These are phyloP conservation scores for Mesoligia furuncula DNA, from an alignment of 2,888 invertebrate species.

Conservation along the genomic window DNA sequence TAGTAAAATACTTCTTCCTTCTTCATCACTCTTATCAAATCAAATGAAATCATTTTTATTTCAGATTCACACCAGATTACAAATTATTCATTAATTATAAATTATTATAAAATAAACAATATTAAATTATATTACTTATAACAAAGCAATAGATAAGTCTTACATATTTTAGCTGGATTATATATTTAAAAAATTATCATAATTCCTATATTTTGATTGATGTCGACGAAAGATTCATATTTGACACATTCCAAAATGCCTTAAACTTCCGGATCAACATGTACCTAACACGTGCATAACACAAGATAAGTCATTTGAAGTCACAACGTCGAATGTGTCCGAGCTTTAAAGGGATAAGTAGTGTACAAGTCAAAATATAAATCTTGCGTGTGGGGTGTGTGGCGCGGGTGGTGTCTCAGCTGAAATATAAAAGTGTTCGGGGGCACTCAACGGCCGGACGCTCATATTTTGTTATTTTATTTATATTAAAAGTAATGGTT, in stretches of 20 bases:
- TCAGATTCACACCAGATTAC: neutral
- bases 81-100: neutral
- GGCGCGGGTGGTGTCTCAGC: conserved; percentile 73
- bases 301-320: conserved; percentile 42
- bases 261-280: neutral
- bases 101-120: neutral
- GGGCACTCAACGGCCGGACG: conserved; percentile 90
- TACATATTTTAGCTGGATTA: neutral
- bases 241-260: neutral
- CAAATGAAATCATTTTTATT: neutral
- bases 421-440: conserved; percentile 89
- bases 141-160: neutral
- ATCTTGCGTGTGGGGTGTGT: conserved; percentile 68
- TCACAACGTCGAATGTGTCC: conserved; percentile 56
- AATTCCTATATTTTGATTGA: neutral
- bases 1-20: neutral
- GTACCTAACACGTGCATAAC: neutral
- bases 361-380: conserved; percentile 76
- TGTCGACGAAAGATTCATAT: neutral
- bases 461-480: conserved; percentile 91
- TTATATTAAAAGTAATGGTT: conserved; percentile 91
- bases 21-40: neutral
- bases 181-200: neutral
- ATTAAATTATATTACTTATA: neutral
- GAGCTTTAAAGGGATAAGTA: conserved; percentile 65